phyloP scores from a whole-genome alignment of 2,888 invertebrate genomes.

The Rotaria sp. region DNA sequence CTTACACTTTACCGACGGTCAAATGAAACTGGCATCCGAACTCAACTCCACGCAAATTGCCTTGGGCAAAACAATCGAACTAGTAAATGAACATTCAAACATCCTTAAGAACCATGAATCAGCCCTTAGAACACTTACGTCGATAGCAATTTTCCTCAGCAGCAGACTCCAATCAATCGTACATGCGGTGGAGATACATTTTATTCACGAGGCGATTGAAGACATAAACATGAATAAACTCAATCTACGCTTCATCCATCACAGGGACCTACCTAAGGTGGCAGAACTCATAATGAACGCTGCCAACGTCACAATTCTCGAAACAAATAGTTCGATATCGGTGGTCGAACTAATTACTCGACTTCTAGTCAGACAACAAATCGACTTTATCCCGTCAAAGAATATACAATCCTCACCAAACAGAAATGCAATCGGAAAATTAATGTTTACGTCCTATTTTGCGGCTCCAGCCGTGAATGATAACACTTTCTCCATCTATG shows the following conservation, averaged over 20 bases:
- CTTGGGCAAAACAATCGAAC: no score
- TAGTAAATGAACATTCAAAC: no score
- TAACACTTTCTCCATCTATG: background rate
- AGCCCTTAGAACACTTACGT: no score
- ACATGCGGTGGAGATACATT: no score
- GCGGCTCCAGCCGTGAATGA: background rate
- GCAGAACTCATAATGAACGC: background rate
- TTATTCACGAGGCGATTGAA: no score
- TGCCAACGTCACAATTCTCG: background rate
- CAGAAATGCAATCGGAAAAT: background rate
- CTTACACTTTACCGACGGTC: no score
- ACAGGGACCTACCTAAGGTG: background rate
- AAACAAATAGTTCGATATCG: background rate
- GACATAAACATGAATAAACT: no score
- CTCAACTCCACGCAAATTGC: no score
- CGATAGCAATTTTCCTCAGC: no score
- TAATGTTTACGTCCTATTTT: background rate
- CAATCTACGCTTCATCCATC: background rate
- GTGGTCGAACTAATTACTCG: background rate
- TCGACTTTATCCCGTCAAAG: background rate
- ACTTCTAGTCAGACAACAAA: background rate
- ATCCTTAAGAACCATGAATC: no score
- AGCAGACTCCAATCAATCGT: no score
- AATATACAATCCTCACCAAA: background rate
- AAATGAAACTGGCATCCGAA: no score